Evolutionary conservation across 2,888 invertebrate genomes (phyloP).

Genomic region (Idaea dimidiata): DNA sequence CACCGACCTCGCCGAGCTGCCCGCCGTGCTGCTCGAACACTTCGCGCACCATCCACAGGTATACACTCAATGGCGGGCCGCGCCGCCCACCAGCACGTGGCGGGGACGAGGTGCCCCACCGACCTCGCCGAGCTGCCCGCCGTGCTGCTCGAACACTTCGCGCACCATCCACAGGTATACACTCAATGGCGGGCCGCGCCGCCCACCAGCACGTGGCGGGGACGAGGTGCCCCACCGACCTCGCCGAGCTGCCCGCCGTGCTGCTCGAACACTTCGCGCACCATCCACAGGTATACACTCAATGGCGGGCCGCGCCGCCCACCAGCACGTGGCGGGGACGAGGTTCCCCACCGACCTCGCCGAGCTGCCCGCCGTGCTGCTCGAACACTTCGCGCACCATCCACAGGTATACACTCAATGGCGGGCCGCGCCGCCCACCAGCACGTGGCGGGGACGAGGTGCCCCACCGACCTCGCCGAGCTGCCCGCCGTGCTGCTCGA

Average conservation of each 20-base stretch:
- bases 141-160: constrained; percentile 99
- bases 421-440: constrained; percentile 96
- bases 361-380: constrained; percentile 98
- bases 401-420: constrained; percentile 99
- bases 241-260: constrained; percentile 99
- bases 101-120: constrained; percentile 97
- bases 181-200: constrained; percentile 96
- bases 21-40: constrained; percentile 99
- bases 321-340: constrained; percentile 99
- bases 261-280: constrained; percentile 98
- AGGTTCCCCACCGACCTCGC: constrained; percentile 98
- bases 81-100: constrained; percentile 96
- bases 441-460: constrained; percentile 97
- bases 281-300: constrained; percentile 85
- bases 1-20: constrained; percentile 99
- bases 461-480: constrained; percentile 78
- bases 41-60: constrained; percentile 92
- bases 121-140: constrained; percentile 99
- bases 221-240: constrained; percentile 97
- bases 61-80: constrained; percentile 93
- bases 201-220: constrained; percentile 98
- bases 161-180: constrained; percentile 86
- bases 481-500: constrained; percentile 89
- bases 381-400: constrained; percentile 98
- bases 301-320: too few relatives aligned